These are phyloP conservation scores for Hemichromis elongatus DNA, from an alignment of 2,113 vertebrate genomes.

Conservation along the genomic window DNA sequence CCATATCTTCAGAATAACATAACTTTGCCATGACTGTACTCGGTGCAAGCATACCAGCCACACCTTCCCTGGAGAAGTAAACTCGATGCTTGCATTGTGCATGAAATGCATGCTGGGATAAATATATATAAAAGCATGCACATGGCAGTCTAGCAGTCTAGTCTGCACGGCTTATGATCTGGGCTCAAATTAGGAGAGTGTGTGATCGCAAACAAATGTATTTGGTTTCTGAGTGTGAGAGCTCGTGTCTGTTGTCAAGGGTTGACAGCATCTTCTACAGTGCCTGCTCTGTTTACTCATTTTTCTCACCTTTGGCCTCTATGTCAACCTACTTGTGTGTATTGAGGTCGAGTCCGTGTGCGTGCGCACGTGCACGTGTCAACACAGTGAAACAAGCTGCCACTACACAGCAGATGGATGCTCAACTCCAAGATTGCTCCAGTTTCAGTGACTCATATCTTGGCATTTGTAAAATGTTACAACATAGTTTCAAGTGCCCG, in stretches of 20 bases:
- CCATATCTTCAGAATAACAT: not conserved
- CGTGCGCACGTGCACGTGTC: accelerated
- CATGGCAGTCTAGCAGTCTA: not conserved
- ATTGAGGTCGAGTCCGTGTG: not conserved
- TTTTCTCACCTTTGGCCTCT: not conserved
- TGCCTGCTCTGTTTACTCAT: not conserved
- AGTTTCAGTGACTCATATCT: slow-evolving; percentile 7
- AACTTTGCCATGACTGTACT: not conserved
- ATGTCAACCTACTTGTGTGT: not conserved
- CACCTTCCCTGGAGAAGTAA: not conserved
- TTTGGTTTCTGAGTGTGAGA: not conserved
- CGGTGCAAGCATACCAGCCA: not conserved
- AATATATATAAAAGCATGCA: not conserved
- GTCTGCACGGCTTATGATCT: not conserved
- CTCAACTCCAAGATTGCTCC: not conserved
- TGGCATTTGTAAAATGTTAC: not conserved
- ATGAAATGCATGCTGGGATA: not conserved
- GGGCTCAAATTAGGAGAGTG: not conserved
- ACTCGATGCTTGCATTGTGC: not conserved
- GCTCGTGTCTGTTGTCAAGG: not conserved
- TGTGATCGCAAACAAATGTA: not conserved
- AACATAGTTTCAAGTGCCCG: not conserved
- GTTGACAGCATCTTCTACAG: not conserved
- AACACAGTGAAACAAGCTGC: not conserved
- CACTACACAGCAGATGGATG: not conserved